Conservation (phyloP, 2,888 invertebrate species). For the Yponomeuta cagnagella region DNA sequence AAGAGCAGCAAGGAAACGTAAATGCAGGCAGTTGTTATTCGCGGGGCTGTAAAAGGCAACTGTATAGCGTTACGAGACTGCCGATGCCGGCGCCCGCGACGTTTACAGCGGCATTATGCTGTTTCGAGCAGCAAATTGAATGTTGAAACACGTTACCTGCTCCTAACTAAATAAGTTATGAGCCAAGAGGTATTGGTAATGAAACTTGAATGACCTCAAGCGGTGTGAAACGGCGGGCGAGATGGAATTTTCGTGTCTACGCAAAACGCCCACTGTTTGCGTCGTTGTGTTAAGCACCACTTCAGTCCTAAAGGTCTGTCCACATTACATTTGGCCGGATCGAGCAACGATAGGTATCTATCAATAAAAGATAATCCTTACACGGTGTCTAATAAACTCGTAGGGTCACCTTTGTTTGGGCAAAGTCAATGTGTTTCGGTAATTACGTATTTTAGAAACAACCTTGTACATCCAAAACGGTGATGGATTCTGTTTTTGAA, state of each 20-base stretch:
- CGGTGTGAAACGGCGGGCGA: conserved; percentile 44
- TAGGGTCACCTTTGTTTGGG: too few relatives aligned
- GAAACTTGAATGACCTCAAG: conserved; percentile 68
- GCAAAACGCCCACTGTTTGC: conserved; percentile 38
- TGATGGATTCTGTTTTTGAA: too few relatives aligned
- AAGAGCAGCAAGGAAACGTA: background rate
- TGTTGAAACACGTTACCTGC: conserved; percentile 67
- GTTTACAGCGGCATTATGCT: conserved; percentile 49
- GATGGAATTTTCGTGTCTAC: conserved; percentile 60
- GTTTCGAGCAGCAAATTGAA: conserved; percentile 65
- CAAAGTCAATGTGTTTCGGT: too few relatives aligned
- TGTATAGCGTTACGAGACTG: conserved; percentile 18
- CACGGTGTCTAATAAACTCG: too few relatives aligned
- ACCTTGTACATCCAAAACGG: too few relatives aligned
- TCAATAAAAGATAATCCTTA: too few relatives aligned
- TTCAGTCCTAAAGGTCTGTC: conserved; percentile 22
- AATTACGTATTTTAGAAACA: too few relatives aligned
- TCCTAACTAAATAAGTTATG: conserved; percentile 71
- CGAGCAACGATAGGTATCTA: too few relatives aligned
- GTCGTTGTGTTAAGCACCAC: conserved; percentile 43
- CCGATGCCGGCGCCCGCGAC: conserved; percentile 34
- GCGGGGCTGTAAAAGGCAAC: conserved; percentile 4
- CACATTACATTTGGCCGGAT: too few relatives aligned
- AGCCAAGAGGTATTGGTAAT: conserved; percentile 65
- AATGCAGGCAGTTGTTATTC: background rate